A percentile compares a stretch with the other conserved stretches of the same genome.
phyloP scores from a whole-genome alignment of 2,113 vertebrate genomes.

The Cyprichromis sp. region DNA sequence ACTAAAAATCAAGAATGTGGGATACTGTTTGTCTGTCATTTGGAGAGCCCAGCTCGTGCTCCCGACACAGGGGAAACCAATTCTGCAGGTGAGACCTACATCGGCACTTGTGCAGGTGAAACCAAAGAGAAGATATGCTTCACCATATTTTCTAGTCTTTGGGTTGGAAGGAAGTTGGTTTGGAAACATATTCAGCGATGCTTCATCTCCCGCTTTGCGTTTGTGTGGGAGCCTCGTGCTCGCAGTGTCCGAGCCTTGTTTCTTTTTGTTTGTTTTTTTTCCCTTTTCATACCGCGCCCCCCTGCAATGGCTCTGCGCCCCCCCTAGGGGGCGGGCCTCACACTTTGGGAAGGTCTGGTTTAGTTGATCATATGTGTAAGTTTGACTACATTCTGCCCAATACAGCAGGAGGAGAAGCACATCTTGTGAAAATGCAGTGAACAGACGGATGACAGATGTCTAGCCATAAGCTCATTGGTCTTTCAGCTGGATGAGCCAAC shows the following conservation, averaged over 20 bases:
- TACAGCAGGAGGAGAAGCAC: not conserved
- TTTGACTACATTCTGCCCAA: not conserved
- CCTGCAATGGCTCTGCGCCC: fast-evolving
- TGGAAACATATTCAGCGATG: not conserved
- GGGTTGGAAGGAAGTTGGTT: not conserved
- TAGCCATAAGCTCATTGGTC: not conserved
- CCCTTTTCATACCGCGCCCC: fast-evolving
- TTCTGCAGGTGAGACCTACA: not conserved
- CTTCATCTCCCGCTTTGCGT: not conserved
- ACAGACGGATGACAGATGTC: not conserved
- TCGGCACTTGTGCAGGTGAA: not conserved
- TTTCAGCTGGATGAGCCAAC: not conserved
- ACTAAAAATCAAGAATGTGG: not conserved
- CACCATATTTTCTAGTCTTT: not conserved
- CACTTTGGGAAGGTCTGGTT: not conserved
- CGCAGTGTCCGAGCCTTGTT: not conserved
- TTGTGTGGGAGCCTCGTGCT: not conserved
- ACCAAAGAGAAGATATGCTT: fast-evolving
- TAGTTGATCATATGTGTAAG: not conserved
- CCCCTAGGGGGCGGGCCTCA: not conserved
- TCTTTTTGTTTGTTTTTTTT: not conserved
- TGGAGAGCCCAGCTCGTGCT: not conserved
- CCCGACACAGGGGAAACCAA: not conserved
- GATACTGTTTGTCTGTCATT: not conserved
- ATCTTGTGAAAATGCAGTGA: not conserved